Evolutionary conservation across 2,797 vertebrate genomes (phyloP), one percentile per base, ranked within the genome.

Genomic region (Micromesistius poutassou): DNA sequence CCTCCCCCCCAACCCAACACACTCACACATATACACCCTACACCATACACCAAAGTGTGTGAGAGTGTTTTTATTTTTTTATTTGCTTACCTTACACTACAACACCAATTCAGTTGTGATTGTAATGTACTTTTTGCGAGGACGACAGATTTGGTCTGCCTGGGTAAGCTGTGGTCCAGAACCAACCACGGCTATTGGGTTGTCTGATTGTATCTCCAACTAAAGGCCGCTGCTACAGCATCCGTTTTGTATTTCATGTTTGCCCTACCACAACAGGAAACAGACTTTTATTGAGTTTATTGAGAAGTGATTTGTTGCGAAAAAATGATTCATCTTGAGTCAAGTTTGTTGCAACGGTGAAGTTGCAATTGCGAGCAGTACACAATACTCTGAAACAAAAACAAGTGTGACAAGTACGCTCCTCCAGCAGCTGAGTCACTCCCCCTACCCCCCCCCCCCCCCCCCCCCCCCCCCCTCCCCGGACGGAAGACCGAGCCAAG

Each of bases 91-190:
- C 80, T 85, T 85, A 84, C 83, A 87, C 84, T 81, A 80, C 86
- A 88, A 80, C 71, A 80, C 10, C 74, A 82, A 91, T 91, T 90
- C 92, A 90, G 85, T n/a, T 82, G 81, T 86, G 78, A 93, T 91
- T 90, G 85, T 46, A 16, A n/a, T 66, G 82, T 93, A 88, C 88
- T 90, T 92, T 68, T 25, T 68, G 13, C 46, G n/a, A 30, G n/a
- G 68, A 78, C 78, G 86, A 79, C 86, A 82, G 81, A 25, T 78
- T 79, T 81, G 82, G 82, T 87, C 2, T 7, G 50, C n/a, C 46
- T 50, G 3, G 14, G 4, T 50, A 3, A 5, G 16, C 1, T 5
- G 16, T 5, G 46, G 16, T 22, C 14, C 19, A 50, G 46, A 4
- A 42, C 40, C 9, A 14, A 55, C 46, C 46, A 6, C 16, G 46